phyloP scores from a whole-genome alignment of 1,140 invertebrate genomes.

The Formica selysi region DNA sequence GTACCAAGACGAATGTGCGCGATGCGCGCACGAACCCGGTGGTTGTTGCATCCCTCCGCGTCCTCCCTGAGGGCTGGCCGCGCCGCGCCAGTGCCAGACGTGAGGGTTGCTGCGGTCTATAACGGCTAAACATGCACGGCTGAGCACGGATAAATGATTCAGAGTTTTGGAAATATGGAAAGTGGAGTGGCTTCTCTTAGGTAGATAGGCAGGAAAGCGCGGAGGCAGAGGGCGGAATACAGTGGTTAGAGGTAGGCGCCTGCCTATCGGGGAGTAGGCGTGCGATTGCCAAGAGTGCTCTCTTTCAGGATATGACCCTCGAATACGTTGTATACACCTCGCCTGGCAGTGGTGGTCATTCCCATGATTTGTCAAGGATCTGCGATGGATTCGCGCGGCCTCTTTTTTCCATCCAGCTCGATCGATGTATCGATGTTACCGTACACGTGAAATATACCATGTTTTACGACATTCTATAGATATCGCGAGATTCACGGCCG shows the following conservation, averaged over 20 bases:
- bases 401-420: neutral
- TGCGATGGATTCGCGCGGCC: neutral
- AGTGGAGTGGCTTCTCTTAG: conserved; percentile 74
- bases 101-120: conserved; percentile 54
- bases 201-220: conserved; percentile 46
- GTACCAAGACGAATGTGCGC: conserved; percentile 71
- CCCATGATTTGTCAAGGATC: conserved; percentile 2
- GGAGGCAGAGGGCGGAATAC: conserved; percentile 27
- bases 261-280: conserved; percentile 47
- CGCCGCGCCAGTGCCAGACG: conserved; percentile 41
- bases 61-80: conserved; percentile 51
- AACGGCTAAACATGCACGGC: conserved; percentile 73
- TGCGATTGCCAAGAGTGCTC: conserved; percentile 70
- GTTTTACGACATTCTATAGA: conserved; percentile 8
- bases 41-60: conserved; percentile 73
- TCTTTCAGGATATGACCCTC: conserved; percentile 63
- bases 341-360: conserved; percentile 38
- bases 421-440: conserved; percentile 6
- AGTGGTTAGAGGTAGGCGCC: conserved; percentile 16
- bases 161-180: conserved; percentile 80
- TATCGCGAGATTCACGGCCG: conserved; percentile 55
- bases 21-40: conserved; percentile 65
- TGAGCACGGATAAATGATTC: conserved; percentile 80
- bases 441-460: conserved; percentile 24
- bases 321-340: conserved; percentile 56